Base-by-base conservation (phyloP, 2,888 invertebrate genomes). In the Patella pellucida region DNA sequence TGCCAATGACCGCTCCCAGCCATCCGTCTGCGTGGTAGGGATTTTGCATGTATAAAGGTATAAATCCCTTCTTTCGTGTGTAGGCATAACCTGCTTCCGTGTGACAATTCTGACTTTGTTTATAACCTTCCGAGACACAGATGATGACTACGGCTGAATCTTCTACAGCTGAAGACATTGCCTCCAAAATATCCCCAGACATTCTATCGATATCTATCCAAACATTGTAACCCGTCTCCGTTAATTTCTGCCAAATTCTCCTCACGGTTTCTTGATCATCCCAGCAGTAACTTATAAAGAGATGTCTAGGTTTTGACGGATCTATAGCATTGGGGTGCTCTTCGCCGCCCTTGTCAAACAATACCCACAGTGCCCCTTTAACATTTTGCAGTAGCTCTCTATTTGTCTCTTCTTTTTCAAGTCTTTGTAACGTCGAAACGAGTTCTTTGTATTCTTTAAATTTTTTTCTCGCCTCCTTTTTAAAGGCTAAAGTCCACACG, bases 201-300 rank as follows among this genome's bases (percentile, higher is more conserved):
- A 62, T 62, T 62, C 62, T 1, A 19, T 62, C 62, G 23, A 62
- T 62, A 62, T 62, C 62, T 15, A 62, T 62, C 62, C 62, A 62
- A n/a, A 62, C 62, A 19, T 62, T 62, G 23, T 62, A 62, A 62
- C 62, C 62, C 11, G 62, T 23, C 23, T 62, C 86, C 81, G 83
- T 80, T 50, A 88, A 78, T 72, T 81, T 83, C 27, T 86, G 85
- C 31, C 82, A 76, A 11, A 89, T 79, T 71, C 84, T 79, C 52
- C 82, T 78, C 1, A 86, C 86, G n/a, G 82, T 79, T 50, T 86
- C 86, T 69, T 86, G 84, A 69, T 88, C 88, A 56, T 78, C 82
- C 86, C 86, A 87, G 0, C 85, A 83, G 76, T 89, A 88, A 71
- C 88, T 89, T 71, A 89, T 85, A 75, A 89, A 85, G 15, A 88